Conservation (phyloP, 2,888 invertebrate species). For the Phania funesta region DNA sequence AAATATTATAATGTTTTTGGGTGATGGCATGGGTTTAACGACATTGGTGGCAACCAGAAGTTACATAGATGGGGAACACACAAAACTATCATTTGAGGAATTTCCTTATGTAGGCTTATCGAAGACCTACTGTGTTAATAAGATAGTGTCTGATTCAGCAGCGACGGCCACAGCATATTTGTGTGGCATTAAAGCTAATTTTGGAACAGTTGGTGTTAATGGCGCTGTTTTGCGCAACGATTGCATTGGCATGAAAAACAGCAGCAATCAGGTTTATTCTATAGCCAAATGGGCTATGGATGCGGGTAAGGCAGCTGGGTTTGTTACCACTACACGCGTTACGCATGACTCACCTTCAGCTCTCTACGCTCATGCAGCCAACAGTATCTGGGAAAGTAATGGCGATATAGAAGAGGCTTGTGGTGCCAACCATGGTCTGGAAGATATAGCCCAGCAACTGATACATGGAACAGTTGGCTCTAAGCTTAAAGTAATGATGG, state of each 20-base stretch:
- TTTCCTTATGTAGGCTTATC: slow-evolving; percentile 88
- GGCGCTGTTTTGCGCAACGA: slow-evolving; percentile 84
- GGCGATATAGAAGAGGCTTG: slow-evolving; percentile 81
- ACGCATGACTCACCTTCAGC: slow-evolving; percentile 90
- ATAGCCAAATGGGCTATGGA: slow-evolving; percentile 87
- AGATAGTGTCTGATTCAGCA: slow-evolving; percentile 83
- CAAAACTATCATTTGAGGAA: slow-evolving; percentile 86
- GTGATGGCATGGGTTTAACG: slow-evolving; percentile 93
- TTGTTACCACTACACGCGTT: slow-evolving; percentile 89
- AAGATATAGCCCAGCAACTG: slow-evolving; percentile 88
- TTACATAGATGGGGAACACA: slow-evolving; percentile 88
- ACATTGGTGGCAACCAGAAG: slow-evolving; percentile 89
- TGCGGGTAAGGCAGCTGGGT: slow-evolving; percentile 83
- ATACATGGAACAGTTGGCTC: slow-evolving; percentile 84
- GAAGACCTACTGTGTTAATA: slow-evolving; percentile 87
- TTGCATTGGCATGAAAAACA: slow-evolving; percentile 82
- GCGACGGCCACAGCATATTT: slow-evolving; percentile 77
- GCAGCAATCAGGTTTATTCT: slow-evolving; percentile 82
- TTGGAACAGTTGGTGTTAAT: slow-evolving; percentile 88
- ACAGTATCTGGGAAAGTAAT: slow-evolving; percentile 87
- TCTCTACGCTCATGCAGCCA: slow-evolving; percentile 82
- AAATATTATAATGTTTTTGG: slow-evolving; percentile 91
- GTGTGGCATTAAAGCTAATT: slow-evolving; percentile 89
- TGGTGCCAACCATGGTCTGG: slow-evolving; percentile 80
- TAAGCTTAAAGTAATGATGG: slow-evolving; percentile 87